These are phyloP conservation scores for Agrypnia vestita DNA, from an alignment of 1,140 invertebrate species.

Conservation along the genomic window DNA sequence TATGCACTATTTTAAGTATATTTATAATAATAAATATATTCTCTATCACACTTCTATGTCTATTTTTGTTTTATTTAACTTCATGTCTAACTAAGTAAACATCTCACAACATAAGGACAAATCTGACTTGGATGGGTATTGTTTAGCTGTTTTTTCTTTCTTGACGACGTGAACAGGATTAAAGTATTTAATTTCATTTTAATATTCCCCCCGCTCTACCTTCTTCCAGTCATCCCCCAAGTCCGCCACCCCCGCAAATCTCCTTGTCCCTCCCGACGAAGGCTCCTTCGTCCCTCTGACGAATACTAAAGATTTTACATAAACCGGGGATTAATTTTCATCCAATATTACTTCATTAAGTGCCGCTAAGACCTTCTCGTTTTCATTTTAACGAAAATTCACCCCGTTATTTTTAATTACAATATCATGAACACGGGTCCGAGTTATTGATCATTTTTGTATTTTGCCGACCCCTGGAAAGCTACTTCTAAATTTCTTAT, in stretches of 20 bases:
- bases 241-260: too few species aligned
- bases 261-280: background rate
- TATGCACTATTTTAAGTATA: too few species aligned
- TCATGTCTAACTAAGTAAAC: too few species aligned
- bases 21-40: too few species aligned
- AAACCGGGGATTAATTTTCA: constrained; percentile 21
- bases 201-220: background rate
- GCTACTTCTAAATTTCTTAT: too few species aligned
- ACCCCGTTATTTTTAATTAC: constrained; percentile 17
- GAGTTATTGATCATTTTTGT: background rate
- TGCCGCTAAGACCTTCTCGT: constrained; percentile 18
- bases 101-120: background rate
- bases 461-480: too few species aligned
- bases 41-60: too few species aligned
- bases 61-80: background rate
- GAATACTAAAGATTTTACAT: constrained; percentile 28
- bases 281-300: background rate
- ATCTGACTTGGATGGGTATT: background rate
- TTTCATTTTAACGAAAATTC: constrained; percentile 10
- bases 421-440: constrained; percentile 10
- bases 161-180: background rate
- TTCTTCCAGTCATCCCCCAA: background rate
- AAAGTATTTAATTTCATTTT: constrained; percentile 38
- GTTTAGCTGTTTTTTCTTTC: background rate
- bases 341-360: constrained; percentile 39